phyloP scores from a whole-genome alignment of 2,113 vertebrate species.

The Synodontis membranacea region DNA sequence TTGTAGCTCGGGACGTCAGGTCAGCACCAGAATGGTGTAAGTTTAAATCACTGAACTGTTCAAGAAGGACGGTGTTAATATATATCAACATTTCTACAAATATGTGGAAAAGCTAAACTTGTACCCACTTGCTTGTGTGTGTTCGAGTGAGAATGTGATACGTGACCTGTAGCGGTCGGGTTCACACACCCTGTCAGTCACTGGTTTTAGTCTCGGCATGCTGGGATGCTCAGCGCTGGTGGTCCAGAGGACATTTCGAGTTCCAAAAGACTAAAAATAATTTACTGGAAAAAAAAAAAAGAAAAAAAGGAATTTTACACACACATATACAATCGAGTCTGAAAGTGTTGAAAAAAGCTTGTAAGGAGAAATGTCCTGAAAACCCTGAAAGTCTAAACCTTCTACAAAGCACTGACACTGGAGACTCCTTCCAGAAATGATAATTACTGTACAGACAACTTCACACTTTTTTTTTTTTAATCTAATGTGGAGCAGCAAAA shows the following conservation, averaged over 20 bases:
- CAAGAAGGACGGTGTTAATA: background rate
- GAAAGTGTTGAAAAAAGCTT: too few species aligned
- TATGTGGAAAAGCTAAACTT: background rate
- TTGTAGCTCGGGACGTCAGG: background rate
- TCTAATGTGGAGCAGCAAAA: background rate
- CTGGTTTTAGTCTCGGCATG: slow-evolving; percentile 25
- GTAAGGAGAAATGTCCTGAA: too few species aligned
- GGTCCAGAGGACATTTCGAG: background rate
- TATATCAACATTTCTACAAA: background rate
- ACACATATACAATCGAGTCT: background rate
- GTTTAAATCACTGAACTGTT: background rate
- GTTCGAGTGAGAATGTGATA: slow-evolving; percentile 25
- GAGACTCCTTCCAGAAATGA: background rate
- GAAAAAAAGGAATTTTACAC: background rate
- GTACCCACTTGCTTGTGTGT: background rate
- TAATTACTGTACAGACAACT: background rate
- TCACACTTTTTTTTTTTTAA: too few species aligned
- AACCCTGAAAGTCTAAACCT: background rate
- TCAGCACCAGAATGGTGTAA: background rate
- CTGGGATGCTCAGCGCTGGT: background rate
- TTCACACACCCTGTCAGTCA: slow-evolving; percentile 39
- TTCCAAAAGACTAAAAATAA: background rate
- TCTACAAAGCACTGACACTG: background rate
- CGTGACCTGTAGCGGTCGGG: slow-evolving; percentile 6
- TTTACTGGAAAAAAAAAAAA: background rate